phyloP scores from a whole-genome alignment of 2,113 vertebrate genomes.

The Phyllopteryx taeniolatus region DNA sequence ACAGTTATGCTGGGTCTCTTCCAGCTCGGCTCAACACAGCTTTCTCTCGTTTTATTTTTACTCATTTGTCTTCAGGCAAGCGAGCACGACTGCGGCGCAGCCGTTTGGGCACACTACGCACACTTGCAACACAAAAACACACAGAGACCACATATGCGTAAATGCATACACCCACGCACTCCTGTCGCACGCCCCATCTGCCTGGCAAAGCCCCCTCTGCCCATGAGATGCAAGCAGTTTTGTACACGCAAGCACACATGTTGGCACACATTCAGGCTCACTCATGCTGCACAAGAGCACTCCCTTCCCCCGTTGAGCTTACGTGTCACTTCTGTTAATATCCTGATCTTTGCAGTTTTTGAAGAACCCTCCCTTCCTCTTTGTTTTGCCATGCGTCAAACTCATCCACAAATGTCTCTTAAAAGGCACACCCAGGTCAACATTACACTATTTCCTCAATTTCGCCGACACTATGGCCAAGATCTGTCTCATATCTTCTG shows the following conservation, averaged over 20 bases:
- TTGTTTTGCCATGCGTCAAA: conserved; percentile 9
- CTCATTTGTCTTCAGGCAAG: conserved; percentile 66
- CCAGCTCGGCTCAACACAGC: conserved; percentile 47
- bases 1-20: conserved; percentile 53
- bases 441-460: background rate
- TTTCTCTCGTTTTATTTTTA: conserved; percentile 68
- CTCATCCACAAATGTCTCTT: conserved; percentile 4
- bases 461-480: background rate
- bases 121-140: conserved; percentile 15
- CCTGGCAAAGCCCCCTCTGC: conserved; percentile 43
- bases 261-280: conserved; percentile 17
- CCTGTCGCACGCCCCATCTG: conserved; percentile 42
- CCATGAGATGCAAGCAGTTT: conserved; percentile 23
- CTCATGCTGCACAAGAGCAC: conserved; percentile 9
- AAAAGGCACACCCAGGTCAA: background rate
- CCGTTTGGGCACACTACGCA: conserved; percentile 34
- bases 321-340: conserved; percentile 29
- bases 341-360: conserved; percentile 36
- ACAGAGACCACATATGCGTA: conserved; percentile 7
- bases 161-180: conserved; percentile 27
- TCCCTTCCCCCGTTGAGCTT: conserved; percentile 15
- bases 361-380: conserved; percentile 4
- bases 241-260: conserved; percentile 8
- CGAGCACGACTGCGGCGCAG: conserved; percentile 40
- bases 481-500: background rate